phyloP scores from a whole-genome alignment of 2,113 vertebrate genomes.

The Macquaria ambigua region DNA sequence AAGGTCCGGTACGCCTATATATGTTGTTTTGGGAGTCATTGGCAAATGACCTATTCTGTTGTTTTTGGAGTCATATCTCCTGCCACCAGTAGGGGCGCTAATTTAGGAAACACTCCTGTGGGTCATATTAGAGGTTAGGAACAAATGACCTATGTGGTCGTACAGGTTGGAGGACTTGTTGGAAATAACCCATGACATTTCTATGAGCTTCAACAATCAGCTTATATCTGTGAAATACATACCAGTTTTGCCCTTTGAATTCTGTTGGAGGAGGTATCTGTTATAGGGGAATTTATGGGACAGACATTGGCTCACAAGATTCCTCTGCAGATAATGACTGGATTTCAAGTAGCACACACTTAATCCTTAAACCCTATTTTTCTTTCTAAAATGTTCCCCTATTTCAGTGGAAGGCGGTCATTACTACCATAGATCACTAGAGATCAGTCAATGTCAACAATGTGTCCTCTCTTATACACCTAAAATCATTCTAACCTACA shows the following conservation, averaged over 20 bases:
- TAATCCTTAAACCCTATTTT: not conserved
- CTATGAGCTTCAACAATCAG: not conserved
- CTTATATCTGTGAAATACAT: constrained; percentile 1
- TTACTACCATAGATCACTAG: not conserved
- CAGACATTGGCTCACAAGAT: not conserved
- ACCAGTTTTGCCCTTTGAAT: not conserved
- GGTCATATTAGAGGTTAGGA: too few species aligned
- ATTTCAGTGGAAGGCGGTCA: not conserved
- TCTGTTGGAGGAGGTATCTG: not conserved
- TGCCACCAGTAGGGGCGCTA: too few species aligned
- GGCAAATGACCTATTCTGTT: too few species aligned
- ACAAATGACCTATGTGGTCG: too few species aligned
- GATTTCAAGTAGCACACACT: not conserved
- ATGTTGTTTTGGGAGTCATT: too few species aligned
- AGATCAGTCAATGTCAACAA: not conserved
- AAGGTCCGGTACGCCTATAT: too few species aligned
- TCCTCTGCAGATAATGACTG: constrained; percentile 1
- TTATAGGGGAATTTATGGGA: not conserved
- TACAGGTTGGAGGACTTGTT: too few species aligned
- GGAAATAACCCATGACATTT: not conserved
- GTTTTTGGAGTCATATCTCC: too few species aligned
- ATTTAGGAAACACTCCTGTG: too few species aligned
- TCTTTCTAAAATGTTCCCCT: not conserved
- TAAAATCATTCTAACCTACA: not conserved
- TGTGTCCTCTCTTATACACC: not conserved